Conservation (phyloP, 2,113 vertebrate genomes). For the Pardalotus punctatus region DNA sequence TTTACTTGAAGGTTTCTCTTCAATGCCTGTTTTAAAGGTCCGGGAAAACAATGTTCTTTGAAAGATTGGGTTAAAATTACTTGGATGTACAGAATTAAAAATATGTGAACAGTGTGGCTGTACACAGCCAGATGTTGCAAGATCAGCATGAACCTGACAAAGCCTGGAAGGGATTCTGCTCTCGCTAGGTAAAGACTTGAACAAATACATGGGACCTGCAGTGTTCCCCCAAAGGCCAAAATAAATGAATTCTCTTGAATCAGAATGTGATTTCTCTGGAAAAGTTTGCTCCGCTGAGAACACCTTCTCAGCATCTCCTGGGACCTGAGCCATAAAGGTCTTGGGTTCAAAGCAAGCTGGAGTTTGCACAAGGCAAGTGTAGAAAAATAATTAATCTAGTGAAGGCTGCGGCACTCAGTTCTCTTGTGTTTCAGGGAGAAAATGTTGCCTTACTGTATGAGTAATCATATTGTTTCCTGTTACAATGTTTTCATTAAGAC, state of each 20-base stretch:
- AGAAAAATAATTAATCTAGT: conserved; percentile 17
- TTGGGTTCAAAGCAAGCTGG: background rate
- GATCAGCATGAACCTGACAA: conserved; percentile 1
- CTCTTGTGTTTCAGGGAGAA: background rate
- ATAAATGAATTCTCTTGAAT: conserved; percentile 58
- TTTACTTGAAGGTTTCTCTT: background rate
- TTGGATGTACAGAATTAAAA: background rate
- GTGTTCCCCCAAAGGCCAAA: conserved; percentile 50
- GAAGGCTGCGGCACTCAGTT: background rate
- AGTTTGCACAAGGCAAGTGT: background rate
- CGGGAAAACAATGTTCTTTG: background rate
- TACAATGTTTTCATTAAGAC: background rate
- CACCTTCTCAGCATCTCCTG: conserved; percentile 9
- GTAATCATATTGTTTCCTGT: background rate
- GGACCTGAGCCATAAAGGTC: conserved; percentile 29
- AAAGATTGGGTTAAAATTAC: background rate
- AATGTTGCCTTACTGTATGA: background rate
- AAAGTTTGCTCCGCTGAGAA: conserved; percentile 33
- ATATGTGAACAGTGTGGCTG: background rate
- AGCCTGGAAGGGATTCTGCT: conserved; percentile 29
- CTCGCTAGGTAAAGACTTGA: background rate
- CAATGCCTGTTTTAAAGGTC: background rate
- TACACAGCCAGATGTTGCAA: background rate
- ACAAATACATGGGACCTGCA: conserved; percentile 55
- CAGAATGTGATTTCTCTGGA: conserved; percentile 23